phyloP scores from a whole-genome alignment of 2,888 invertebrate genomes.

The Frankliniella intonsa region DNA sequence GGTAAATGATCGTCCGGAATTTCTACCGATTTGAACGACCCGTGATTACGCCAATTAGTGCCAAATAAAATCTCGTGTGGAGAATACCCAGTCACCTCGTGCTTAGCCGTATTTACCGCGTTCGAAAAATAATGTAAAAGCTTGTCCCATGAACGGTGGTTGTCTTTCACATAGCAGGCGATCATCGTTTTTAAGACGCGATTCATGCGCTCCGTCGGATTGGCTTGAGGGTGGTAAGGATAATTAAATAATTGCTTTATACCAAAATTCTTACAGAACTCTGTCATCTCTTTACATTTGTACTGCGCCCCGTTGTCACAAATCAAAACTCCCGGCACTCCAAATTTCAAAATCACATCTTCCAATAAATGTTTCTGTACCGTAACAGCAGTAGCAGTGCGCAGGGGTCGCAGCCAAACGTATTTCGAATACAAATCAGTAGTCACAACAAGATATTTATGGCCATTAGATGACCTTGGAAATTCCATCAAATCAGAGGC shows the following conservation, averaged over 20 bases:
- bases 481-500: slow-evolving; percentile 34
- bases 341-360: slow-evolving; percentile 37
- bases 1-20: not conserved
- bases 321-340: slow-evolving; percentile 37
- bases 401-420: slow-evolving; percentile 37
- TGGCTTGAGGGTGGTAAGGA: slow-evolving; percentile 39
- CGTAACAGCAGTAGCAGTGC: slow-evolving; percentile 35
- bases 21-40: not conserved
- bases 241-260: slow-evolving; percentile 33
- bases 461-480: slow-evolving; percentile 32
- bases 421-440: slow-evolving; percentile 40
- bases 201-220: slow-evolving; percentile 39
- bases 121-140: slow-evolving; percentile 37
- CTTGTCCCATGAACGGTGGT: slow-evolving; percentile 38
- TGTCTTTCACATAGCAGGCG: slow-evolving; percentile 35
- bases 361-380: slow-evolving; percentile 34
- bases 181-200: slow-evolving; percentile 38
- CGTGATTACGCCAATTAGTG: not conserved
- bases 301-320: slow-evolving; percentile 40
- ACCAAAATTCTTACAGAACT: slow-evolving; percentile 32
- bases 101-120: slow-evolving; percentile 36
- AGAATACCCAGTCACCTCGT: slow-evolving; percentile 34
- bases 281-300: slow-evolving; percentile 32
- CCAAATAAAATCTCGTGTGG: slow-evolving; percentile 29
- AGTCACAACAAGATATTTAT: slow-evolving; percentile 39